Base-by-base conservation (phyloP, 2,888 invertebrate species). In the Didymodactylos carnosus region DNA sequence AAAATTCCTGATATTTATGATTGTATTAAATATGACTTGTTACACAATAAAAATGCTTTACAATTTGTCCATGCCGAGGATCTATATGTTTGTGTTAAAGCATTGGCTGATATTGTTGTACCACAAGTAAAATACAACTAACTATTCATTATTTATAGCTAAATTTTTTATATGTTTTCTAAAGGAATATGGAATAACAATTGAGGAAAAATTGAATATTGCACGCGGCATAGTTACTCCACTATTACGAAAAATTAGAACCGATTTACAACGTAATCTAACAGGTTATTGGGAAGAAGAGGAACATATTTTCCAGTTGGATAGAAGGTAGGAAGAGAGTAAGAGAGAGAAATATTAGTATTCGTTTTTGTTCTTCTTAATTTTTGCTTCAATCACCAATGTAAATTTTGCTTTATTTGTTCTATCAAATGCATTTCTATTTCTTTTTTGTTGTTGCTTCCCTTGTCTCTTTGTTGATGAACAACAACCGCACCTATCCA, bases 1-100 rank as follows among this genome's bases (percentile, higher is more conserved):
- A 98, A 98, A 85, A 92, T 99, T 75, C 97, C 98, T 0, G 98
- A 98, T 82, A 98, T 98, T 78, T 98, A 98, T 81, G 98, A 98
- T 85, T 97, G 97, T 82, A 97, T 98, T 79, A 98, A 98, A 82
- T 98, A 85, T 77, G 98, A 98, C 84, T 85, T 97, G 77, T 95
- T 97, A 81, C 98, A 98, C 83, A 98, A 99, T 83, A 92, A 93
- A 80, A 92, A 93, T 80, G 92, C 92, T 1, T 83, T 95, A 78
- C 92, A 94, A 83, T 94, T 80, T 75, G 82, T 81, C 29, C 76
- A 83, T 77, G 82, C 81, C 3, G 79, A 82, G 70, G 82, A 82
- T 75, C 78, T 84, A 71, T 98, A 97, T 81, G 90, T 91, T 73
- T 92, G 92, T 81, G 91, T 97, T 0, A 98, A 98, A 84, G 92